These are phyloP conservation scores for Jacana jacana DNA, from an alignment of 2,113 vertebrate species.

Conservation along the genomic window DNA sequence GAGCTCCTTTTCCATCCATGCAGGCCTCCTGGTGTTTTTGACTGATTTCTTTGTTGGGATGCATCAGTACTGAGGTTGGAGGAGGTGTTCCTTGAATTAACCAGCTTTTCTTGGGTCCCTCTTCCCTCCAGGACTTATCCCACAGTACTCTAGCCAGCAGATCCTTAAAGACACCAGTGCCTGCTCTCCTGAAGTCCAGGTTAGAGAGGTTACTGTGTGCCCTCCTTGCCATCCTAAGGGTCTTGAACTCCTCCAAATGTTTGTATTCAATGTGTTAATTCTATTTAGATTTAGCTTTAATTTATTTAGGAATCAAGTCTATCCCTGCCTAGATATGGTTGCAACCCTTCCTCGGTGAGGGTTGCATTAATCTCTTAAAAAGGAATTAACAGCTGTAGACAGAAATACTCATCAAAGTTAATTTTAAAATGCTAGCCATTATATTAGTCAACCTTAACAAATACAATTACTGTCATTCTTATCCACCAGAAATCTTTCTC, in stretches of 20 bases:
- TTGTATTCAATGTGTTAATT: constrained; percentile 27
- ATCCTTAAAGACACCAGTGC: not conserved
- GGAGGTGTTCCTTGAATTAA: not conserved
- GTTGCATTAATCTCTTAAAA: constrained; percentile 57
- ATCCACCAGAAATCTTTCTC: not conserved
- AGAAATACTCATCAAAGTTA: constrained; percentile 52
- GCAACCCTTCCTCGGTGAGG: too few species aligned
- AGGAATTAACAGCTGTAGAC: constrained; percentile 53
- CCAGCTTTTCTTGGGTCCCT: not conserved
- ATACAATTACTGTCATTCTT: constrained; percentile 13
- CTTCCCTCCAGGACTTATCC: not conserved
- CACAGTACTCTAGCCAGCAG: not conserved
- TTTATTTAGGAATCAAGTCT: constrained; percentile 54
- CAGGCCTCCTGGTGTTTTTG: not conserved
- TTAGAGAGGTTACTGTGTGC: not conserved
- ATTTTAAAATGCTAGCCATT: constrained; percentile 40
- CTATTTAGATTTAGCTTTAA: constrained; percentile 39
- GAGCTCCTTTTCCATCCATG: not conserved
- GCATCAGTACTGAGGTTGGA: not conserved
- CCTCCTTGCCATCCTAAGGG: not conserved
- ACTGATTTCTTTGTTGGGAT: not conserved
- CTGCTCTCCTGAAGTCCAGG: not conserved
- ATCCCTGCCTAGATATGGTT: not conserved
- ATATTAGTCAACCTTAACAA: not conserved
- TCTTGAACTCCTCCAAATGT: not conserved